These are phyloP conservation scores for Calliphora vomitoria DNA, from an alignment of 2,888 invertebrate species.

Conservation along the genomic window DNA sequence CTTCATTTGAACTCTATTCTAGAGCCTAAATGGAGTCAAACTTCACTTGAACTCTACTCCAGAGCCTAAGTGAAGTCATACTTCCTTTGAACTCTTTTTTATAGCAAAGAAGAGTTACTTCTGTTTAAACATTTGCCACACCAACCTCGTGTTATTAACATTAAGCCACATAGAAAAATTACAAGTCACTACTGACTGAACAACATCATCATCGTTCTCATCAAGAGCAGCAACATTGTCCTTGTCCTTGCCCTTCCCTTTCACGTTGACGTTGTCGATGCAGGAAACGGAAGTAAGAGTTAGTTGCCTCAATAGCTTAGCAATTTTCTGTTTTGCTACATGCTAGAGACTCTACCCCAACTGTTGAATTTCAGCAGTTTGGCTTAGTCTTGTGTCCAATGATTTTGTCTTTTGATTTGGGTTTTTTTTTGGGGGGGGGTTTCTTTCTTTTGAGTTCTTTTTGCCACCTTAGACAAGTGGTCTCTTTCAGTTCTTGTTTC, in stretches of 20 bases:
- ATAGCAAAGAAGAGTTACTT: background rate
- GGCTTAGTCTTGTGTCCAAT: conserved; percentile 33
- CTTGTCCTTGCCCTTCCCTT: conserved; percentile 40
- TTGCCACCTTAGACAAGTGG: conserved; percentile 80
- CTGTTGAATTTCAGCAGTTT: conserved; percentile 54
- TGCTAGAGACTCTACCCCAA: conserved; percentile 5
- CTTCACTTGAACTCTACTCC: no score
- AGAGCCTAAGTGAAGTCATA: no score
- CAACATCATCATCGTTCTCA: conserved; percentile 19
- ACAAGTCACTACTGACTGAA: conserved; percentile 49
- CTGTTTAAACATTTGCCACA: background rate
- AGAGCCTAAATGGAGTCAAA: no score
- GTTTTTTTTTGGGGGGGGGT: conserved; percentile 24
- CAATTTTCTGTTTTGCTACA: conserved; percentile 54
- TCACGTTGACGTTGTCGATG: conserved; percentile 3
- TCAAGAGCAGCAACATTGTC: background rate
- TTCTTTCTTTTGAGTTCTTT: conserved; percentile 43
- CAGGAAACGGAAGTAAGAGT: conserved; percentile 75
- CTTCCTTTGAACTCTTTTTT: no score
- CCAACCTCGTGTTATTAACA: conserved; percentile 19
- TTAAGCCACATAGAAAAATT: conserved; percentile 57
- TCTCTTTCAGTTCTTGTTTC: conserved; percentile 78
- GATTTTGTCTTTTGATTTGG: conserved; percentile 61
- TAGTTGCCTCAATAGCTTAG: conserved; percentile 73
- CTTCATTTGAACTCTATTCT: no score